phyloP scores from a whole-genome alignment of 2,113 vertebrate species.

The Neolamprologus caudopunctatus region DNA sequence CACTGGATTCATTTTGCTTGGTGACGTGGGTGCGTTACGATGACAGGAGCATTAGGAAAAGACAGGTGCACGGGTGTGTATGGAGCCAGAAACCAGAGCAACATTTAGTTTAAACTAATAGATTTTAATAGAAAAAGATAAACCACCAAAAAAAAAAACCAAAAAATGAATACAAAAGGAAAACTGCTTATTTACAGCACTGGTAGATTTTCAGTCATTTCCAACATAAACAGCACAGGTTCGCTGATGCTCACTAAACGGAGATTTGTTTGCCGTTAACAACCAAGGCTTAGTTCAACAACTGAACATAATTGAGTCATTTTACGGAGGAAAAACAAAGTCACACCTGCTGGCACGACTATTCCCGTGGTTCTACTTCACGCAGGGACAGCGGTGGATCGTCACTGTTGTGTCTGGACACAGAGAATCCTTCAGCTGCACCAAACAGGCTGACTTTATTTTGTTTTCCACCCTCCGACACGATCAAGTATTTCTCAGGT shows the following conservation, averaged over 20 bases:
- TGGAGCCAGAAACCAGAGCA: background rate
- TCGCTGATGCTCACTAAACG: background rate
- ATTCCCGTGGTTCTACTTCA: background rate
- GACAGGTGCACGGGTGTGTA: rapidly evolving
- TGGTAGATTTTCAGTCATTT: conserved; percentile 22
- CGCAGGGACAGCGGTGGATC: background rate
- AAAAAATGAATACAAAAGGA: conserved; percentile 49
- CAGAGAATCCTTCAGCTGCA: background rate
- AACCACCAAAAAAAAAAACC: conserved; percentile 34
- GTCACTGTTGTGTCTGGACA: background rate
- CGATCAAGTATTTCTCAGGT: conserved; percentile 48
- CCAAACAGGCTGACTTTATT: background rate
- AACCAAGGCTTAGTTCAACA: background rate
- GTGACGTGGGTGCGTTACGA: background rate
- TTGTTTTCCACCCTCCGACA: background rate
- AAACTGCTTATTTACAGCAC: conserved; percentile 64
- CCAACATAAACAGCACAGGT: conserved; percentile 32
- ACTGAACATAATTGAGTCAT: background rate
- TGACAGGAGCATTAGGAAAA: background rate
- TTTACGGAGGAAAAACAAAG: background rate
- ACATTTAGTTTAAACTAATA: conserved; percentile 18
- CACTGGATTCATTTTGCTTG: background rate
- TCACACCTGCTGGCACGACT: background rate
- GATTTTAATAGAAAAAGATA: conserved; percentile 73
- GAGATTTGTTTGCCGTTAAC: background rate